Conservation (phyloP, 2,888 invertebrate genomes). For the Taenaris catops region DNA sequence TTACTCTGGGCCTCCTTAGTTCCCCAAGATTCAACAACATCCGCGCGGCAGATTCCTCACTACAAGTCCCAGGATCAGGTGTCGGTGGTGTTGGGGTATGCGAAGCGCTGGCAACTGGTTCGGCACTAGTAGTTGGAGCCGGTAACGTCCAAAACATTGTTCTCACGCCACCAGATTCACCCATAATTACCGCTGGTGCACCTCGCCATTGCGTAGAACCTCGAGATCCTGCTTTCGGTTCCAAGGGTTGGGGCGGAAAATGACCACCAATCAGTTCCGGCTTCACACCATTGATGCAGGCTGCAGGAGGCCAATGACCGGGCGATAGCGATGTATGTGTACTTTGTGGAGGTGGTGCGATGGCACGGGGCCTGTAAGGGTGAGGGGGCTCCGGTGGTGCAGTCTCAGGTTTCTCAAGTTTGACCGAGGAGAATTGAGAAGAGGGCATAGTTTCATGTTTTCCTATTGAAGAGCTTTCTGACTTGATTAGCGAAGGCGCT, state of each 20-base stretch:
- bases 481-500: conserved; percentile 44
- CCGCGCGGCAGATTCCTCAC: conserved; percentile 84
- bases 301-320: conserved; percentile 79
- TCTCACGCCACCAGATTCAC: conserved; percentile 93
- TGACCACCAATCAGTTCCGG: conserved; percentile 88
- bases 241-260: conserved; percentile 69
- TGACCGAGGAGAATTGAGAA: conserved; percentile 66
- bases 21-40: conserved; percentile 87
- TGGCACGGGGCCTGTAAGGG: conserved; percentile 55
- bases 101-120: conserved; percentile 69
- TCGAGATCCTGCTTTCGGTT: conserved; percentile 55
- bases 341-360: conserved; percentile 67
- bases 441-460: conserved; percentile 49
- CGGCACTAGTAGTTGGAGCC: conserved; percentile 73
- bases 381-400: conserved; percentile 48
- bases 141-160: conserved; percentile 84
- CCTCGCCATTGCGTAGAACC: conserved; percentile 74
- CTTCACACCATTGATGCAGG: conserved; percentile 88
- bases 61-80: conserved; percentile 69
- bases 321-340: conserved; percentile 53
- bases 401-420: conserved; percentile 44
- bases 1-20: conserved; percentile 80
- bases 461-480: conserved; percentile 44
- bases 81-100: conserved; percentile 80
- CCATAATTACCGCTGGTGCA: conserved; percentile 95